Conservation (phyloP, 2,113 vertebrate species). For the Etheostoma spectabile region DNA sequence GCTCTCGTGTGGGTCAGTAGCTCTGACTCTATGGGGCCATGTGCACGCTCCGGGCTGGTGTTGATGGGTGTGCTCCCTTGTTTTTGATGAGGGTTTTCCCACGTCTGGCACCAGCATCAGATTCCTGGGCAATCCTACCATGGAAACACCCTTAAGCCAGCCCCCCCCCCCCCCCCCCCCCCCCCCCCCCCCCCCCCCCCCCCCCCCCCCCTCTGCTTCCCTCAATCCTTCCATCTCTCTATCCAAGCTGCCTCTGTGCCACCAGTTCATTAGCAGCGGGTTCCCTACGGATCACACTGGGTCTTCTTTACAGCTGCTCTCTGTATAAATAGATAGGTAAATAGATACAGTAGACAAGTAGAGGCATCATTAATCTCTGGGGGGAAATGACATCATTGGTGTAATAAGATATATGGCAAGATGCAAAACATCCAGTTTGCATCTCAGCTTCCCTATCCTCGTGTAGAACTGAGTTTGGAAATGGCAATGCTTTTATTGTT, state of each 20-base stretch:
- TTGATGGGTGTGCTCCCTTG: slow-evolving; percentile 79
- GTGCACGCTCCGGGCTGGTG: slow-evolving; percentile 26
- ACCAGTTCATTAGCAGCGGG: slow-evolving; percentile 60
- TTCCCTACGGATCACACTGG: slow-evolving; percentile 36
- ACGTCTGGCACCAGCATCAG: slow-evolving; percentile 81
- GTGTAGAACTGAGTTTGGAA: background rate
- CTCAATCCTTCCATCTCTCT: slow-evolving; percentile 59
- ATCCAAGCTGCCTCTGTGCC: slow-evolving; percentile 62
- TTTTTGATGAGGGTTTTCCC: slow-evolving; percentile 91
- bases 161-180: slow-evolving; percentile 21
- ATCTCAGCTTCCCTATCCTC: background rate
- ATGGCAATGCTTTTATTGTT: slow-evolving; percentile 27
- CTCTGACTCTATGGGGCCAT: slow-evolving; percentile 58
- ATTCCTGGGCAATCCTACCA: slow-evolving; percentile 89
- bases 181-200: slow-evolving; percentile 32
- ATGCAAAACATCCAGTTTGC: background rate
- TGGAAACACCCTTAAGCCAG: slow-evolving; percentile 83
- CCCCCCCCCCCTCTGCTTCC: slow-evolving; percentile 29
- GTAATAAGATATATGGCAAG: background rate
- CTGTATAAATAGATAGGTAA: slow-evolving; percentile 46
- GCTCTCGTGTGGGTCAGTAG: background rate
- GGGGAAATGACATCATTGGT: background rate
- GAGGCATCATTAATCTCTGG: slow-evolving; percentile 13
- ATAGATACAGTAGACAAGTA: slow-evolving; percentile 34
- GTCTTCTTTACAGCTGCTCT: slow-evolving; percentile 58